Percentiles rank a stretch among this genome's conserved stretches.
phyloP scores from a whole-genome alignment of 2,113 vertebrate species.

The Trinectes maculatus region DNA sequence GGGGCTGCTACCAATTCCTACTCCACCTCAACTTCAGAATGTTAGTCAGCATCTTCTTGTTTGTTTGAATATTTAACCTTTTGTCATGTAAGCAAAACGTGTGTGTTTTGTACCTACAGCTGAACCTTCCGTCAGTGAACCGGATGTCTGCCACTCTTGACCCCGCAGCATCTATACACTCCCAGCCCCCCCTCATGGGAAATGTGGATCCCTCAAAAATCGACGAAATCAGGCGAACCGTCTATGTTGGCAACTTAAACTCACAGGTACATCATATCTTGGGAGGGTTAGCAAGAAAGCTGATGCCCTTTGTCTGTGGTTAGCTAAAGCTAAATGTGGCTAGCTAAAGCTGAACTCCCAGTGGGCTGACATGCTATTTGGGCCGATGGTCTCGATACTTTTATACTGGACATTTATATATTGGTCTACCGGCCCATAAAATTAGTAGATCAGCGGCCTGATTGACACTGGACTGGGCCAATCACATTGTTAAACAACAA shows the following conservation, averaged over 20 bases:
- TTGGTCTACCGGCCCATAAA: too few relatives aligned
- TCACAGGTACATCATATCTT: conserved; percentile 88
- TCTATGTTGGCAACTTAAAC: conserved; percentile 97
- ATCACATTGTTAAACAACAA: too few relatives aligned
- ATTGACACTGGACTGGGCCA: too few relatives aligned
- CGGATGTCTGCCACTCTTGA: conserved; percentile 83
- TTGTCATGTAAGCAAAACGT: conserved; percentile 19
- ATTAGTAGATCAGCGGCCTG: too few relatives aligned
- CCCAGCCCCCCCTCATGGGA: conserved; percentile 92
- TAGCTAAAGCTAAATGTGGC: too few relatives aligned
- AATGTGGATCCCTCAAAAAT: conserved; percentile 97
- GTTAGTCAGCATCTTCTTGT: conserved; percentile 61
- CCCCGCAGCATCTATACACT: conserved; percentile 77
- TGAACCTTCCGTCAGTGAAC: conserved; percentile 89
- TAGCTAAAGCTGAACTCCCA: too few relatives aligned
- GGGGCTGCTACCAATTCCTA: conserved; percentile 93
- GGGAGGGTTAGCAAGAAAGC: too few relatives aligned
- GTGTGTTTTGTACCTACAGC: conserved; percentile 37
- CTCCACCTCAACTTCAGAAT: conserved; percentile 82
- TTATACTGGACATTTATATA: too few relatives aligned
- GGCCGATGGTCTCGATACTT: too few relatives aligned
- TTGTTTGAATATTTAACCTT: conserved; percentile 46
- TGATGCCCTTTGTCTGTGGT: too few relatives aligned
- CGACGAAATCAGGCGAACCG: conserved; percentile 94
- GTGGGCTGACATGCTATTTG: too few relatives aligned